phyloP scores from a whole-genome alignment of 2,888 invertebrate species.

The Horisme vitalbata region DNA sequence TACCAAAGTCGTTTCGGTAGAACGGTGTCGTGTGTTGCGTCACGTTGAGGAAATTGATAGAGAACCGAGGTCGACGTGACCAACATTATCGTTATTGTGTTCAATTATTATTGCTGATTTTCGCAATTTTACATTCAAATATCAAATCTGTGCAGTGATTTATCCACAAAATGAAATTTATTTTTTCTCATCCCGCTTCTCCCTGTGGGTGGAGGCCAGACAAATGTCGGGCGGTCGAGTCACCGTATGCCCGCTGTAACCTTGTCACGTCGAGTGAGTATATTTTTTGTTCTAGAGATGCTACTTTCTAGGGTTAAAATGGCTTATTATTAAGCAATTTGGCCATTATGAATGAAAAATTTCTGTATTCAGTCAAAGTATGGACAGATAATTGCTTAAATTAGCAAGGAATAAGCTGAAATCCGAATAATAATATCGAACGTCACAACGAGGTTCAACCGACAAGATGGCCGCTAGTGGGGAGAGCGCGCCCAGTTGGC shows the following conservation, averaged over 20 bases:
- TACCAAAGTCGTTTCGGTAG: conserved; percentile 83
- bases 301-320: conserved; percentile 32
- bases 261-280: conserved; percentile 77
- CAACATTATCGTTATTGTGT: conserved; percentile 72
- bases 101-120: conserved; percentile 60
- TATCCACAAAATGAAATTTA: conserved; percentile 58
- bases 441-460: conserved; percentile 75
- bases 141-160: conserved; percentile 60
- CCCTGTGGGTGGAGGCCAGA: conserved; percentile 76
- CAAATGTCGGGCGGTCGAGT: conserved; percentile 76
- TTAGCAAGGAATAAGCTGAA: conserved; percentile 51
- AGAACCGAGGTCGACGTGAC: conserved; percentile 80
- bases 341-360: conserved; percentile 22
- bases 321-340: conserved; percentile 23
- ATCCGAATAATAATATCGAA: conserved; percentile 75
- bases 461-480: conserved; percentile 81
- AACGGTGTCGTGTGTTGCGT: conserved; percentile 82
- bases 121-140: conserved; percentile 49
- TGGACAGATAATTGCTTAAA: conserved; percentile 38
- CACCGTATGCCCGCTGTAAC: conserved; percentile 75
- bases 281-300: conserved; percentile 61
- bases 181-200: conserved; percentile 68
- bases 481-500: conserved; percentile 82
- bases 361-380: conserved; percentile 31
- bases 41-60: conserved; percentile 83